These are phyloP conservation scores for Macrochelys suwanniensis DNA, from an alignment of 2,797 vertebrate genomes.

Conservation along the genomic window DNA sequence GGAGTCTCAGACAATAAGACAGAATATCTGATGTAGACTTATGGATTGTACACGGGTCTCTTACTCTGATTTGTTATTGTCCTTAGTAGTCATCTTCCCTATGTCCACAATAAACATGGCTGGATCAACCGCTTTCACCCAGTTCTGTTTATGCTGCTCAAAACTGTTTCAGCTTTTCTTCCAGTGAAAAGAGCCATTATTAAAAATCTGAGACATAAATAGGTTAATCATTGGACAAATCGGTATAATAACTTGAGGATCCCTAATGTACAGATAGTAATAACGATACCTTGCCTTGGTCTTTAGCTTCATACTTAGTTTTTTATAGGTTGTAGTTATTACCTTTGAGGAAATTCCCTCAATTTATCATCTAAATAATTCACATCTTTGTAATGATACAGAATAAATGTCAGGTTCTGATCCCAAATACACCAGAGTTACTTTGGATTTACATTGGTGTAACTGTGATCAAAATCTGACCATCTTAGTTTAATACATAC, in stretches of 20 bases:
- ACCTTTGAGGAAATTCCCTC: background rate
- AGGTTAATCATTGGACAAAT: background rate
- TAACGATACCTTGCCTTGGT: background rate
- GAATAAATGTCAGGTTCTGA: background rate
- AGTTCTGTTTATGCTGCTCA: background rate
- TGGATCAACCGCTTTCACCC: background rate
- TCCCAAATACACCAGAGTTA: background rate
- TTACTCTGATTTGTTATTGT: background rate
- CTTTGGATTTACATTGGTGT: background rate
- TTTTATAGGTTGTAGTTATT: background rate
- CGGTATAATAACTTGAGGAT: background rate
- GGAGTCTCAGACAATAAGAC: background rate
- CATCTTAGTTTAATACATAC: background rate
- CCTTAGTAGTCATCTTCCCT: background rate
- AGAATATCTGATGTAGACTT: background rate
- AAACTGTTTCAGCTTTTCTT: background rate
- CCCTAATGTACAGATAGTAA: background rate
- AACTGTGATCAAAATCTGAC: background rate
- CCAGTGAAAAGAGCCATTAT: background rate
- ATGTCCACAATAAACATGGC: rapidly evolving
- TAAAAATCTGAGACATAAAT: background rate
- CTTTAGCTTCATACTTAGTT: background rate
- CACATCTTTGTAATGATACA: background rate
- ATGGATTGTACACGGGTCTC: background rate
- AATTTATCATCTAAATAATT: background rate